Evolutionary conservation across 2,113 vertebrate species (phyloP).

Genomic region (Tachysurus fulvidraco): DNA sequence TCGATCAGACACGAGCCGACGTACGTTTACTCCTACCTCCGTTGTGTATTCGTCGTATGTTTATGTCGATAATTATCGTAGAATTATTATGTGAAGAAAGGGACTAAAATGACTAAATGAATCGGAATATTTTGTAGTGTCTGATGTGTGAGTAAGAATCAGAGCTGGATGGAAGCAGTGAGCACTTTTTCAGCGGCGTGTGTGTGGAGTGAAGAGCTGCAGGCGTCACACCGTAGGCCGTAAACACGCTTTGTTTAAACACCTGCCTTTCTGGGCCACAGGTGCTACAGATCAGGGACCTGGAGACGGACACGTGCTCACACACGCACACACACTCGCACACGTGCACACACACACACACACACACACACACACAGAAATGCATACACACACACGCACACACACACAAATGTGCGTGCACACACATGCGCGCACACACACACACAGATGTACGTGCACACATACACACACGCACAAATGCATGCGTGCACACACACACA

Average conservation of each 20-base stretch:
- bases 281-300: slow-evolving; percentile 40
- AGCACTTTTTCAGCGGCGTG: background rate
- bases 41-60: background rate
- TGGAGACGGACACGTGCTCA: background rate
- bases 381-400: no score
- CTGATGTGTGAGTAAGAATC: background rate
- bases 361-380: no score
- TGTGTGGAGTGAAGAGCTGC: background rate
- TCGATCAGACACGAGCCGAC: background rate
- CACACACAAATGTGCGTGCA: no score
- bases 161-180: background rate
- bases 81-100: no score
- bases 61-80: no score
- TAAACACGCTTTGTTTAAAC: slow-evolving; percentile 73
- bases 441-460: no score
- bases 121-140: background rate
- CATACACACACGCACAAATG: no score
- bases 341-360: background rate
- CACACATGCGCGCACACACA: no score
- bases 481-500: no score
- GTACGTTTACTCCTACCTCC: no score
- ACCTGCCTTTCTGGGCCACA: slow-evolving; percentile 68
- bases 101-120: background rate
- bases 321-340: background rate
- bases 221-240: slow-evolving; percentile 59